phyloP scores from a whole-genome alignment of 2,113 vertebrate genomes.

The Datnioides undecimradiatus region DNA sequence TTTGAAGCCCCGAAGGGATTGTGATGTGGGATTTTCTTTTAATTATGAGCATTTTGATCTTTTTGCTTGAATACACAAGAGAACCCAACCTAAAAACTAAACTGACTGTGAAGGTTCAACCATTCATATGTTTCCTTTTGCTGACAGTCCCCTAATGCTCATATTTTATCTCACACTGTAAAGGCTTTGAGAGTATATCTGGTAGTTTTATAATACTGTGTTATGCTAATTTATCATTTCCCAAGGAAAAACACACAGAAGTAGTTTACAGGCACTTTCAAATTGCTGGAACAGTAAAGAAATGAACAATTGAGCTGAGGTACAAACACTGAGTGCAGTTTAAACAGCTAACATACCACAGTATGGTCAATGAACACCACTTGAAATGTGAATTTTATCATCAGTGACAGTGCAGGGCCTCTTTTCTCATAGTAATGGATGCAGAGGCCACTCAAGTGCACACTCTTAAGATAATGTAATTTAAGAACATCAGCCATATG shows the following conservation, averaged over 20 bases:
- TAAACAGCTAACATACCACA: neutral
- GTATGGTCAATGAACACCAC: conserved; percentile 29
- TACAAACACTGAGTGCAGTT: conserved; percentile 38
- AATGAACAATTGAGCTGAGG: conserved; percentile 7
- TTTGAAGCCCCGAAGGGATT: conserved; percentile 12
- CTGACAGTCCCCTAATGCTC: conserved; percentile 12
- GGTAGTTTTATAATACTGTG: neutral
- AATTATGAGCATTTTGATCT: conserved; percentile 13
- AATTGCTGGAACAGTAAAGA: neutral
- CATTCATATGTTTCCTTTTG: conserved; percentile 7
- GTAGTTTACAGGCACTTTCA: neutral
- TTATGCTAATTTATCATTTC: conserved; percentile 25
- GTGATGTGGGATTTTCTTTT: conserved; percentile 1
- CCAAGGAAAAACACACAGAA: conserved; percentile 13
- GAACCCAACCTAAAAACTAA: conserved; percentile 13
- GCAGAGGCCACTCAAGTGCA: conserved; percentile 39
- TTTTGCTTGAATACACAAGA: conserved; percentile 22
- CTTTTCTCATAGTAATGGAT: conserved; percentile 42
- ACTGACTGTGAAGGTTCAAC: conserved; percentile 13
- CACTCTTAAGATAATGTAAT: conserved; percentile 58
- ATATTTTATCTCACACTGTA: conserved; percentile 12
- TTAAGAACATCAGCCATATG: conserved; percentile 43
- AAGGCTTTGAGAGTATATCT: conserved; percentile 1
- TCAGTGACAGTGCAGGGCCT: conserved; percentile 17
- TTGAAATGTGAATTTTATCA: conserved; percentile 48